Evolutionary conservation across 1,140 invertebrate species (phyloP).

Genomic region (Lepeophtheirus salmonis): DNA sequence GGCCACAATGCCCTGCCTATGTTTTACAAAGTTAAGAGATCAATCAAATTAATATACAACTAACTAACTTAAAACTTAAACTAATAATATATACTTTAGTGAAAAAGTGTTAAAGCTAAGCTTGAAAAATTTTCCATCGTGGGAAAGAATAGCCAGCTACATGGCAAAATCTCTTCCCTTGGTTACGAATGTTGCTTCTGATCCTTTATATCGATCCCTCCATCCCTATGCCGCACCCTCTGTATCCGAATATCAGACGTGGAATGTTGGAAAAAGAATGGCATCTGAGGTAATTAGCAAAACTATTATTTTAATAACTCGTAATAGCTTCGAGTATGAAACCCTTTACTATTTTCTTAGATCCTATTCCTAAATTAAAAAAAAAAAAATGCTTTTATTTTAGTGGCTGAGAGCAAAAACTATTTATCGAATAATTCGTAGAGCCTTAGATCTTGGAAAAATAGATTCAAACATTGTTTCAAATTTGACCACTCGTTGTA

Average conservation of each 20-base stretch:
- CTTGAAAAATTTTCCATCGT: background rate
- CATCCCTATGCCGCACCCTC: background rate
- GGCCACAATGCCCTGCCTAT: too few relatives aligned
- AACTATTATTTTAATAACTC: too few relatives aligned
- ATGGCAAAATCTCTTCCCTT: background rate
- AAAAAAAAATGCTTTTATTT: background rate
- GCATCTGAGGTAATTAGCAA: conserved; percentile 4
- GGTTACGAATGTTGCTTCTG: background rate
- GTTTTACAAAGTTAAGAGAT: background rate
- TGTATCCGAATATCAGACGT: background rate
- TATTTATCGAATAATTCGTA: conserved; percentile 5
- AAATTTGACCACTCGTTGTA: background rate
- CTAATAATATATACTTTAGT: background rate
- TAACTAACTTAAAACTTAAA: background rate
- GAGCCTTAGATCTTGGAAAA: background rate
- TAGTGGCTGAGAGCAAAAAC: conserved; percentile 14
- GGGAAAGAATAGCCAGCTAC: background rate
- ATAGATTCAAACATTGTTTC: background rate
- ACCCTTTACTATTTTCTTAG: too few relatives aligned
- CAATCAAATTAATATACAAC: background rate
- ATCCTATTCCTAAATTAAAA: too few relatives aligned
- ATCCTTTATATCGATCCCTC: background rate
- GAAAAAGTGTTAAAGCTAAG: background rate
- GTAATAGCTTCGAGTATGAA: too few relatives aligned
- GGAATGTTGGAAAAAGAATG: background rate